Conservation (phyloP, 2,888 invertebrate genomes). For the Oxystoma pomonae region DNA sequence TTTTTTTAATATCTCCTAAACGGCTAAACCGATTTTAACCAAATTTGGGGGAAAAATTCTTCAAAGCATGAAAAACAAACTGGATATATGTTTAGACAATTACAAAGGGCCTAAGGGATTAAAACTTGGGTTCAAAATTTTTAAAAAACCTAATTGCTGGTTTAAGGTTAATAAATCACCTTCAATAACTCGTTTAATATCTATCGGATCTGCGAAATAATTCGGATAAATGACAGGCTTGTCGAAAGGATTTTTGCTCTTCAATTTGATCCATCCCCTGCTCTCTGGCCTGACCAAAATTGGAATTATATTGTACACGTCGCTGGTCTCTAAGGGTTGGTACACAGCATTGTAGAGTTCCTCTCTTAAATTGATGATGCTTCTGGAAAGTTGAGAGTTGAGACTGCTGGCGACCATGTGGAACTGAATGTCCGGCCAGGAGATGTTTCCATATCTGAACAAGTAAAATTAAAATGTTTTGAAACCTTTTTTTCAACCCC, state of each 20-base stretch:
- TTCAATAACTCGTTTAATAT: conserved; percentile 55
- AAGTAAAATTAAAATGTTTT: too few relatives aligned
- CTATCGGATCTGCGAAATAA: conserved; percentile 64
- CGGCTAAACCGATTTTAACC: too few relatives aligned
- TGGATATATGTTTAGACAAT: too few relatives aligned
- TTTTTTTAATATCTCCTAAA: too few relatives aligned
- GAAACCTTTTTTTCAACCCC: too few relatives aligned
- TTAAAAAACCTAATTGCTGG: too few relatives aligned
- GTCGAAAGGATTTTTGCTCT: conserved; percentile 66
- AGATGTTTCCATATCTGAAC: not conserved
- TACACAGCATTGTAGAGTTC: not conserved
- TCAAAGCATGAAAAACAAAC: too few relatives aligned
- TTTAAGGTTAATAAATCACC: too few relatives aligned
- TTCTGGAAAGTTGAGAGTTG: not conserved
- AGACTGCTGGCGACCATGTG: not conserved
- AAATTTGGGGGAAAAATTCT: too few relatives aligned
- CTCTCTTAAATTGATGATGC: not conserved
- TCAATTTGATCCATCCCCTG: conserved; percentile 62
- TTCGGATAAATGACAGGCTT: conserved; percentile 75
- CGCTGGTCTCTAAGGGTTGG: not conserved
- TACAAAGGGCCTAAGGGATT: too few relatives aligned
- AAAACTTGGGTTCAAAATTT: too few relatives aligned
- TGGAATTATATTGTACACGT: conserved; percentile 10
- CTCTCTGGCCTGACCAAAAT: conserved; percentile 73
- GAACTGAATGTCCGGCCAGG: conserved; percentile 2